Percentiles rank a stretch among this genome's conserved stretches.
phyloP scores from a whole-genome alignment of 2,888 invertebrate species.

The Hyposoter dolosus region DNA sequence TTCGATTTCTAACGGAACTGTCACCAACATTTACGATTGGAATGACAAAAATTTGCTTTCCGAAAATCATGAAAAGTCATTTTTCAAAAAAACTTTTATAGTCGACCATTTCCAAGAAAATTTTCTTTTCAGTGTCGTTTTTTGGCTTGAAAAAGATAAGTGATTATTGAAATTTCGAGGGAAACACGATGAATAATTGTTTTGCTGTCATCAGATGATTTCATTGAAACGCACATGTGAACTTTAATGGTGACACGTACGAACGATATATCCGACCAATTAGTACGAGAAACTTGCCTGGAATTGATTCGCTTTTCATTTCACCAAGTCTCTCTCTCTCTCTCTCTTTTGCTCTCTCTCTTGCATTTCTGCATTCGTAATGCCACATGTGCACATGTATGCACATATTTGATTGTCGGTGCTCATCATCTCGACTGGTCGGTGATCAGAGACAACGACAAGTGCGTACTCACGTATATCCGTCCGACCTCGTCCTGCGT shows the following conservation, averaged over 20 bases:
- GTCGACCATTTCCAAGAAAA: too few species aligned
- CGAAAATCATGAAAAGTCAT: too few species aligned
- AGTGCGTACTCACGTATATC: constrained; percentile 56
- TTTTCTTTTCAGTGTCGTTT: too few species aligned
- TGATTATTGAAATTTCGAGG: neutral
- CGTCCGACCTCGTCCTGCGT: constrained; percentile 51
- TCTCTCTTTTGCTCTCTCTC: neutral
- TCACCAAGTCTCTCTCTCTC: constrained; percentile 36
- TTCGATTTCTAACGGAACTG: too few species aligned
- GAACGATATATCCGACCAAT: constrained; percentile 43
- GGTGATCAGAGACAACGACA: constrained; percentile 49
- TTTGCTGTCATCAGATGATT: neutral
- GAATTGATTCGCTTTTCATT: constrained; percentile 61
- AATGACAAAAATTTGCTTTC: too few species aligned
- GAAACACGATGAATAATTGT: neutral
- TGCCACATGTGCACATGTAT: constrained; percentile 3
- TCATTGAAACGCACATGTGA: neutral
- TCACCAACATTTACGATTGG: too few species aligned
- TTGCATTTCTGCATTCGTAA: constrained; percentile 2
- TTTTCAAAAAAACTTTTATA: too few species aligned
- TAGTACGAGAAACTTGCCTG: constrained; percentile 38
- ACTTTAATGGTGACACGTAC: constrained; percentile 9
- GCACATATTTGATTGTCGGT: constrained; percentile 22
- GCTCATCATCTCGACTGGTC: constrained; percentile 46
- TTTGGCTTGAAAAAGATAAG: too few species aligned